Conservation (phyloP, 2,113 vertebrate species). For the Mormyrus lacerda region DNA sequence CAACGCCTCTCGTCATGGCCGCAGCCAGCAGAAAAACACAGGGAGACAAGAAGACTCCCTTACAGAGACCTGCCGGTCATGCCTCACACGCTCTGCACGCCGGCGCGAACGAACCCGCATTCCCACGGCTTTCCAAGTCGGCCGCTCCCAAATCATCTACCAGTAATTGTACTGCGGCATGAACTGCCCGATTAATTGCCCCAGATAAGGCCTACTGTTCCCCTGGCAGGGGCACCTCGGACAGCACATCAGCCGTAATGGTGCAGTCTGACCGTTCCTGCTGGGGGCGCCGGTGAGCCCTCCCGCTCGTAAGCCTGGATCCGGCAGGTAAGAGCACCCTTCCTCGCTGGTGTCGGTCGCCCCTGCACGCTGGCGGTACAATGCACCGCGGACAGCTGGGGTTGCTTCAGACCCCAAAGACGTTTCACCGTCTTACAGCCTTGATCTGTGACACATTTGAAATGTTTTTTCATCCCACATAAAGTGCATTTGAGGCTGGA, state of each 20-base stretch:
- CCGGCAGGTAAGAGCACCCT: neutral
- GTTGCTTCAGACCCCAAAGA: neutral
- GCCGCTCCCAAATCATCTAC: constrained; percentile 90
- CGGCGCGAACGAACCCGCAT: neutral
- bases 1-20: constrained; percentile 40
- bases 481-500: neutral
- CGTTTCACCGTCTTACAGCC: neutral
- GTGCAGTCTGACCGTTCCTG: constrained; percentile 39
- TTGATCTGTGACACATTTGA: neutral
- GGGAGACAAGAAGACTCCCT: neutral
- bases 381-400: neutral
- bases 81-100: neutral
- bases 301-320: neutral
- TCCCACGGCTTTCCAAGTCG: constrained; percentile 54
- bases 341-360: neutral
- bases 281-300: neutral
- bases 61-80: neutral
- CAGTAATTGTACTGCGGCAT: constrained; percentile 97
- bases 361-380: neutral
- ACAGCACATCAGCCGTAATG: constrained; percentile 70
- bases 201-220: constrained; percentile 89
- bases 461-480: neutral
- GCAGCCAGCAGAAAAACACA: neutral
- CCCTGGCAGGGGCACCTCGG: constrained; percentile 65
- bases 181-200: constrained; percentile 99